Conservation (phyloP, 1,140 invertebrate genomes). For the Polyergus mexicanus region DNA sequence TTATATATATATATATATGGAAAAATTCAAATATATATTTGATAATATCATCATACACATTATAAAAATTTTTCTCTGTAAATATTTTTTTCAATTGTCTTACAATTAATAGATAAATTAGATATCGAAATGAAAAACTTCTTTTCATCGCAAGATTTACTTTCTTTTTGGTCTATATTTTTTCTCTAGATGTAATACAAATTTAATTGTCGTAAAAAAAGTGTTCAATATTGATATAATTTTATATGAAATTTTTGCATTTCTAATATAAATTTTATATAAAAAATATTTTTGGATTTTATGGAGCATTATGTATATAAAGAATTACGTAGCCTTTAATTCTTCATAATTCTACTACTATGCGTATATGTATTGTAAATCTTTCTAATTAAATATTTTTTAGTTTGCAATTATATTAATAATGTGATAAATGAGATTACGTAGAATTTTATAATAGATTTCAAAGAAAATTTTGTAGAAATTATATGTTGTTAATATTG, state of each 20-base stretch:
- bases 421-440: no score
- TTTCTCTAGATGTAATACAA: conserved; percentile 11
- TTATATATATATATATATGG: background rate
- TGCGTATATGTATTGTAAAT: background rate
- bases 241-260: no score
- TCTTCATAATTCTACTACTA: background rate
- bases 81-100: conserved; percentile 1
- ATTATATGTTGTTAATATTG: background rate
- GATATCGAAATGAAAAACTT: conserved; percentile 37
- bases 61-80: conserved; percentile 14
- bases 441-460: no score
- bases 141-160: background rate
- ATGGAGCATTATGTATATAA: no score
- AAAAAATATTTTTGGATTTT: no score
- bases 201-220: conserved; percentile 22
- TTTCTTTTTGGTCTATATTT: background rate
- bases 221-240: background rate
- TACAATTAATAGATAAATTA: conserved; percentile 18
- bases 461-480: no score
- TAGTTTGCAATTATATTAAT: background rate
- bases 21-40: conserved; percentile 34
- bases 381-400: background rate
- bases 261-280: no score
- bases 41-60: conserved; percentile 44
- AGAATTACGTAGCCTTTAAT: no score